Conservation (phyloP, 2,797 vertebrate genomes). For the Leptodactylus fallax region DNA sequence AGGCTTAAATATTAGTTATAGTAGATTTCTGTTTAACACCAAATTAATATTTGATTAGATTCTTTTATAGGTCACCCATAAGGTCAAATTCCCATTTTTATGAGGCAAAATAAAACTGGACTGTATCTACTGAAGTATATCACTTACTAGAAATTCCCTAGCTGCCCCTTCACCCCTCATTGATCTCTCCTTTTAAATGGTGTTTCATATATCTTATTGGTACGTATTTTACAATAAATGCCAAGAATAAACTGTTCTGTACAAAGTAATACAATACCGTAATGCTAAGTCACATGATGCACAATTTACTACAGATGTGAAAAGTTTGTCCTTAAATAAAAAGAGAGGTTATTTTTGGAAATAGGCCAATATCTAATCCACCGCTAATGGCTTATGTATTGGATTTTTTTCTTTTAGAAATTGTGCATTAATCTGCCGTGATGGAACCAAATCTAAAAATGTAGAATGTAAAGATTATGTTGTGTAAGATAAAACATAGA, state of each 20-base stretch:
- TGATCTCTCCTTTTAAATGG: conserved; percentile 24
- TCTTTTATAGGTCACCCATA: background rate
- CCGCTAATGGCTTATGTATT: conserved; percentile 41
- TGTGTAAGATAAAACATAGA: background rate
- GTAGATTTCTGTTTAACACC: background rate
- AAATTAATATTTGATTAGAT: background rate
- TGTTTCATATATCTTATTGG: conserved; percentile 46
- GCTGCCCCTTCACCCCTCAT: conserved; percentile 10
- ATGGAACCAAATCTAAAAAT: background rate
- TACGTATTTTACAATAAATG: conserved; percentile 32
- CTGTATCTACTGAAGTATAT: conserved; percentile 4
- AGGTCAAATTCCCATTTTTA: background rate
- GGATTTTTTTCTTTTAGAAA: conserved; percentile 20
- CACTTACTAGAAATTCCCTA: conserved; percentile 25
- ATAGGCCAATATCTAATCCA: conserved; percentile 27
- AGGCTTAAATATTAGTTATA: background rate
- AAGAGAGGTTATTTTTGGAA: conserved; percentile 51
- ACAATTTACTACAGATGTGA: conserved; percentile 55
- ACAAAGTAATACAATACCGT: conserved; percentile 39
- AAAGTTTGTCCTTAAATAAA: conserved; percentile 54
- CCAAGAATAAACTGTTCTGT: conserved; percentile 45
- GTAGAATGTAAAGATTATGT: background rate
- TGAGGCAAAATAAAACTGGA: background rate
- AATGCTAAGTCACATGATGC: conserved; percentile 29
- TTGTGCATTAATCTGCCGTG: conserved; percentile 10